A percentile compares a stretch with the other conserved stretches of the same genome.
phyloP scores from a whole-genome alignment of 1,140 invertebrate species.

The Pseudomyrmex gracilis region DNA sequence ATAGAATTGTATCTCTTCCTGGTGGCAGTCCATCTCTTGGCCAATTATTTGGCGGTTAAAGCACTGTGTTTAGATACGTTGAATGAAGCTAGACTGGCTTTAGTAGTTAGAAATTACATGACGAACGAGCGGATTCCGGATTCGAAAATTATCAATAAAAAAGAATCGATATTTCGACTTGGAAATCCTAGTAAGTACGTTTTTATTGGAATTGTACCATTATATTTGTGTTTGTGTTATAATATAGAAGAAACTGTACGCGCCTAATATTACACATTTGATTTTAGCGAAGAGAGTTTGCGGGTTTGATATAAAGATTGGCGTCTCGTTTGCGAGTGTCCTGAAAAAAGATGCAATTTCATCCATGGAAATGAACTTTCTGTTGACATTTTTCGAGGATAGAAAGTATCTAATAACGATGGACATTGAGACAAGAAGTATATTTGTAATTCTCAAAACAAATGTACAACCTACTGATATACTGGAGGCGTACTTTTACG shows the following conservation, averaged over 20 bases:
- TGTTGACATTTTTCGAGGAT: constrained; percentile 80
- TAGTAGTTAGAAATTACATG: constrained; percentile 89
- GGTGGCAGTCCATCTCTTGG: constrained; percentile 92
- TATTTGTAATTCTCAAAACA: constrained; percentile 85
- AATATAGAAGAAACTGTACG: background rate
- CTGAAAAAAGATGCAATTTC: constrained; percentile 79
- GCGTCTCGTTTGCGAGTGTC: constrained; percentile 85
- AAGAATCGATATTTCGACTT: constrained; percentile 87
- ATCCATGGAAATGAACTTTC: constrained; percentile 75
- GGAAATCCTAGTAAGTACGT: constrained; percentile 79
- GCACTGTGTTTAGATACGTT: constrained; percentile 91
- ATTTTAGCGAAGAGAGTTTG: constrained; percentile 84
- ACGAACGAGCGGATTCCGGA: constrained; percentile 83
- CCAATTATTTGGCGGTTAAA: constrained; percentile 95
- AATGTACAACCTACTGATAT: constrained; percentile 81
- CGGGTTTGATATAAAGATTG: constrained; percentile 86
- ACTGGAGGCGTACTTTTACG: constrained; percentile 86
- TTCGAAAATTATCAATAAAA: constrained; percentile 86
- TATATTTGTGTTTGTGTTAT: background rate
- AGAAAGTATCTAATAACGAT: constrained; percentile 85
- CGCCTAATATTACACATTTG: constrained; percentile 57
- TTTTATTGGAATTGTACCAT: constrained; percentile 9
- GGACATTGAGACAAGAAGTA: constrained; percentile 80
- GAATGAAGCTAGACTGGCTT: constrained; percentile 91
- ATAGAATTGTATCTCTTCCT: constrained; percentile 91